Evolutionary conservation across 2,113 vertebrate genomes (phyloP).

Genomic region (Sturnira hondurensis): DNA sequence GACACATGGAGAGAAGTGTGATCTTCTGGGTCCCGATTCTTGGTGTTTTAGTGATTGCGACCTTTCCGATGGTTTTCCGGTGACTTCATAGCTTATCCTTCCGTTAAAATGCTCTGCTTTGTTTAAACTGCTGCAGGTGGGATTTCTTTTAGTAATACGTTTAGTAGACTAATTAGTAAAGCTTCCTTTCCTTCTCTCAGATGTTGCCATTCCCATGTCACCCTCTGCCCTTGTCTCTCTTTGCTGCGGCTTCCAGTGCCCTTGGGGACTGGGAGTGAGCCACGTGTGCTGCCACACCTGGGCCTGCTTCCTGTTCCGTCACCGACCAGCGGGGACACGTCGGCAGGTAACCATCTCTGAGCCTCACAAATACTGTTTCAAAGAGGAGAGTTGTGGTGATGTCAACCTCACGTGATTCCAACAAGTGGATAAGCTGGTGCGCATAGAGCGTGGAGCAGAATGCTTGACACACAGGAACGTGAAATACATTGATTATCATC

Average conservation of each 20-base stretch:
- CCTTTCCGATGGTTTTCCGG: background rate
- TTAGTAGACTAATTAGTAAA: background rate
- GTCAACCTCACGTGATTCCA: background rate
- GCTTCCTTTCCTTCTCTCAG: background rate
- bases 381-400: background rate
- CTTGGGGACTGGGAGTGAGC: background rate
- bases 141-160: background rate
- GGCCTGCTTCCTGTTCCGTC: background rate
- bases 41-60: accelerated
- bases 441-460: background rate
- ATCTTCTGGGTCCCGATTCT: background rate
- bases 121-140: background rate
- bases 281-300: background rate
- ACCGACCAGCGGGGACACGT: background rate
- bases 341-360: background rate
- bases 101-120: background rate
- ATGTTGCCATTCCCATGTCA: background rate
- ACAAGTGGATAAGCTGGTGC: background rate
- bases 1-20: accelerated
- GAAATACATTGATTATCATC: background rate
- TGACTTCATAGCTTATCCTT: background rate
- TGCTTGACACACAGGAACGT: background rate
- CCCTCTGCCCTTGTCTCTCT: background rate
- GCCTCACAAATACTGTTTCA: background rate
- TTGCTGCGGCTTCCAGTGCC: background rate